Base-by-base conservation (phyloP, 2,113 vertebrate species). In the Ceratotherium simum region DNA sequence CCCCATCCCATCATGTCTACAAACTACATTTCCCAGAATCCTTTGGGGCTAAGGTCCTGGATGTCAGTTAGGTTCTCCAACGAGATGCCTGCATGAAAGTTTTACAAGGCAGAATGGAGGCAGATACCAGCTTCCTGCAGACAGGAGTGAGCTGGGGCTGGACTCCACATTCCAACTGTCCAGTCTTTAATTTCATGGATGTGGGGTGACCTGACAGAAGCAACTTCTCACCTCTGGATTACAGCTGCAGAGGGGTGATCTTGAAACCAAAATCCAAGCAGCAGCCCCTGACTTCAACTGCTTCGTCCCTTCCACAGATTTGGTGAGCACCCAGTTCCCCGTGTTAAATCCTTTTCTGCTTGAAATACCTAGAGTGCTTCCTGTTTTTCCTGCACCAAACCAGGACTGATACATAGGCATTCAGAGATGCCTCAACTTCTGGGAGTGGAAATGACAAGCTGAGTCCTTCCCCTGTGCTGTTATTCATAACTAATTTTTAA, bases 1-100 rank as follows among this genome's bases (percentile, higher is more conserved):
- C 1, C 16, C 11, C 16, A 13, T n/a, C 33, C 23, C 31, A 76
- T 29, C 42, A 64, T 1, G 16, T 31, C 58, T 48, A 76, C 16
- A 72, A 91, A 81, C 94, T 91, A 93, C 65, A 72, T 20, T 76
- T 89, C 54, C 70, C 51, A 78, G 21, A 96, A 69, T 9, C 14
- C 14, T 29, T 25, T 48, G 31, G 42, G 8, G 36, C 11, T n/a
- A 36, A 58, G 33, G 18, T 87, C 62, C n/a, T 79, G 27, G 10
- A 5, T 25, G 29, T 76, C 70, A 75, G 13, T 70, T 27, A 88
- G 33, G 27, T 76, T 93, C 54, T 76, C 78, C 58, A 84, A 9
- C 20, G 31, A 85, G 29, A 62, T 27, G 16, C 6, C 29, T 12
- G 14, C 14, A 25, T 12, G 29, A 54, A 48, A 8, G 46, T 83